Evolutionary conservation across 2,113 vertebrate species (phyloP).

Genomic region (Hippocampus mohnikei): DNA sequence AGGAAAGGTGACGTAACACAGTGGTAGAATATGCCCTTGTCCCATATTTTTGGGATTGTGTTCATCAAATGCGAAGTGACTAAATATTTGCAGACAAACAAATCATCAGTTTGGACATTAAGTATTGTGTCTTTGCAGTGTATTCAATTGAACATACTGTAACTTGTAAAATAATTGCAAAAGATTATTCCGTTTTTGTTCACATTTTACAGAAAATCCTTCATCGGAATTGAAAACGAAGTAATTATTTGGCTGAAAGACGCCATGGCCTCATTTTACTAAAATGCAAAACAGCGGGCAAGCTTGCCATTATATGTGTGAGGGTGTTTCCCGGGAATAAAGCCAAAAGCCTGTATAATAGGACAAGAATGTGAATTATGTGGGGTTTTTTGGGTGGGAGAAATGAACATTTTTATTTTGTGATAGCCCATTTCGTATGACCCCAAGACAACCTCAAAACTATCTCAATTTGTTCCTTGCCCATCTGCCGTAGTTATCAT

Average conservation of each 20-base stretch:
- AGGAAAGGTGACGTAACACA: too few relatives aligned
- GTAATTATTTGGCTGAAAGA: slow-evolving; percentile 11
- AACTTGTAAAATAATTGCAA: too few relatives aligned
- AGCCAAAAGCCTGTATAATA: slow-evolving; percentile 51
- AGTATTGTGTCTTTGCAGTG: too few relatives aligned
- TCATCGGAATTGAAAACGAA: neutral
- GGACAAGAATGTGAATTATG: slow-evolving; percentile 60
- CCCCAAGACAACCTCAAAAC: neutral
- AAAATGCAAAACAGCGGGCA: slow-evolving; percentile 45
- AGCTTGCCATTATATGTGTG: slow-evolving; percentile 9
- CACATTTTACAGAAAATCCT: too few relatives aligned
- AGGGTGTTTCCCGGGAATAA: slow-evolving; percentile 36
- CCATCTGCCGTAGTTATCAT: neutral
- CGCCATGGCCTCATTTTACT: slow-evolving; percentile 45
- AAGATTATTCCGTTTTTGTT: too few relatives aligned
- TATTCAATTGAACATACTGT: too few relatives aligned
- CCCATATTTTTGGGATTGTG: too few relatives aligned
- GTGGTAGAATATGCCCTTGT: too few relatives aligned
- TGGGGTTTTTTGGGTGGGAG: slow-evolving; percentile 8
- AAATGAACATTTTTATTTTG: slow-evolving; percentile 2
- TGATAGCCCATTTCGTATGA: neutral
- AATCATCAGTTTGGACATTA: too few relatives aligned
- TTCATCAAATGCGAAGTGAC: too few relatives aligned
- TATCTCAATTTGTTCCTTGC: neutral
- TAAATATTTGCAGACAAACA: too few relatives aligned